Conservation (phyloP, 2,113 vertebrate genomes). For the Sinocyclocheilus grahami region DNA sequence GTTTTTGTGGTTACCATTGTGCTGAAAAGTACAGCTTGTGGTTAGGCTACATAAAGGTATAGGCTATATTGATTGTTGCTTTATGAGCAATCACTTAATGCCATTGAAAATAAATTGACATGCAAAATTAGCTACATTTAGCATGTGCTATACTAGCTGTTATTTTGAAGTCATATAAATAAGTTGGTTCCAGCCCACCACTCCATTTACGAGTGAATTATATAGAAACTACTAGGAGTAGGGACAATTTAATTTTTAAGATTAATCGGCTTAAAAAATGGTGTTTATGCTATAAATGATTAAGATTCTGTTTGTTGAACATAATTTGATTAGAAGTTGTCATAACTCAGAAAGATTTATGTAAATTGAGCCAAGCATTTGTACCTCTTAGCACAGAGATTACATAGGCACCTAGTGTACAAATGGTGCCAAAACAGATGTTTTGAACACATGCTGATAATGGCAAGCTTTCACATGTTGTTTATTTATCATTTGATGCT, state of each 20-base stretch:
- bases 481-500: conserved; percentile 5
- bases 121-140: background rate
- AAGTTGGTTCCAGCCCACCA: background rate
- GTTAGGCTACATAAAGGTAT: background rate
- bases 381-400: background rate
- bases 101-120: no score
- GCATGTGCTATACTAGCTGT: background rate
- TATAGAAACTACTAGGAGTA: background rate
- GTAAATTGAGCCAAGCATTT: background rate
- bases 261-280: background rate
- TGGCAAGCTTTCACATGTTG: background rate
- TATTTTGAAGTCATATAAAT: background rate
- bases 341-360: background rate
- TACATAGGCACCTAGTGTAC: background rate
- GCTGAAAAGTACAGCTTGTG: background rate
- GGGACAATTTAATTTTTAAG: background rate
- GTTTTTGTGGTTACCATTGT: background rate
- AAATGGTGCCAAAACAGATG: background rate
- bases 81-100: background rate
- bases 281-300: background rate
- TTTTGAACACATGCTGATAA: background rate
- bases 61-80: background rate
- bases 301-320: background rate
- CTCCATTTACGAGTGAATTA: background rate
- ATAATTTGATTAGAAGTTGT: background rate